A percentile compares a stretch with the other conserved stretches of the same genome.
These are phyloP conservation scores for Remorina albescens DNA, from an alignment of 2,797 vertebrate genomes.

Conservation along the genomic window DNA sequence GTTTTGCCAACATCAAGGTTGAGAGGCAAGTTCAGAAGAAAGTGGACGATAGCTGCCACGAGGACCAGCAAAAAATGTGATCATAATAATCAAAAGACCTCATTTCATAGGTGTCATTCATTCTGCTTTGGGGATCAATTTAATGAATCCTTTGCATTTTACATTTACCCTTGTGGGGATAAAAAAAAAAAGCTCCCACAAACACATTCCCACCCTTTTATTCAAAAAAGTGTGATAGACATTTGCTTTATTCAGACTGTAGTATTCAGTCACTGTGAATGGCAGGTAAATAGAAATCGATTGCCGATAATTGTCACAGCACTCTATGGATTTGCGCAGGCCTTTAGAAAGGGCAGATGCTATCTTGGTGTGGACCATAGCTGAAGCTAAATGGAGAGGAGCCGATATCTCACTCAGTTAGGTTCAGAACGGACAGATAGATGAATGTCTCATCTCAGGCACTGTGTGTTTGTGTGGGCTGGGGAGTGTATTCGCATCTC, in stretches of 20 bases:
- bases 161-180: conserved; percentile 47
- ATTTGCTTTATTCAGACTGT: conserved; percentile 53
- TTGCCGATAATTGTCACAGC: conserved; percentile 74
- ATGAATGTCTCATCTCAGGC: conserved; percentile 43
- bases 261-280: conserved; percentile 73
- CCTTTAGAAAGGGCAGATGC: conserved; percentile 75
- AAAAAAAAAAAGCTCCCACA: background rate
- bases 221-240: conserved; percentile 29
- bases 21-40: too few relatives aligned
- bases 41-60: background rate
- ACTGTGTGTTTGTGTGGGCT: conserved; percentile 29
- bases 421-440: conserved; percentile 34
- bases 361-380: conserved; percentile 64
- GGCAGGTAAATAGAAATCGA: conserved; percentile 78
- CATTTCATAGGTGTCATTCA: conserved; percentile 23
- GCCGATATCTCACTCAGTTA: conserved; percentile 60
- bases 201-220: conserved; percentile 28
- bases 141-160: conserved; percentile 5
- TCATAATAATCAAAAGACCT: conserved; percentile 15
- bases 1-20: too few relatives aligned
- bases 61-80: background rate
- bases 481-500: conserved; percentile 18
- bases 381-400: conserved; percentile 65
- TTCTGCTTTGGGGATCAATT: conserved; percentile 8
- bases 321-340: conserved; percentile 65